A percentile compares a stretch with the other conserved stretches of the same genome.
Evolutionary conservation across 2,113 vertebrate species (phyloP).

Genomic region (Macrotis lagotis): DNA sequence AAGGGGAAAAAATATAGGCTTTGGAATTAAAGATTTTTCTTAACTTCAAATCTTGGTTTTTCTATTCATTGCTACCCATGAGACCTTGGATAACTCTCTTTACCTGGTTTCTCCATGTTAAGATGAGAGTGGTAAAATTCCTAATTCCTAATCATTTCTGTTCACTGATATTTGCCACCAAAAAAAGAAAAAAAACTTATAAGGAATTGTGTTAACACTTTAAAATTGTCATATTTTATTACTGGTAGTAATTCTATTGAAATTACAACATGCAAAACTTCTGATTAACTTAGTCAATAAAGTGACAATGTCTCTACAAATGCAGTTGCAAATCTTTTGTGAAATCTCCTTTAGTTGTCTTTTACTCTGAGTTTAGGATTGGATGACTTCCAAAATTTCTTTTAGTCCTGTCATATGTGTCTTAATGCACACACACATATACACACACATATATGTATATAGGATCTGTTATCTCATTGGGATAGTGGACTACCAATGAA

Average conservation of each 20-base stretch:
- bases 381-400: not conserved
- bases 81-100: not conserved
- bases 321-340: not conserved
- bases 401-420: not conserved
- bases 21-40: not conserved
- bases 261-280: not conserved
- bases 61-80: not conserved
- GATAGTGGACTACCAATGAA: not conserved
- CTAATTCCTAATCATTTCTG: not conserved
- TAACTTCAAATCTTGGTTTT: not conserved
- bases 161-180: not conserved
- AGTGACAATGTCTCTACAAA: not conserved
- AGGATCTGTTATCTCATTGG: not conserved
- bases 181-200: not conserved
- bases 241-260: not conserved
- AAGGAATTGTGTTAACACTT: not conserved
- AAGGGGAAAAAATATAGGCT: not conserved
- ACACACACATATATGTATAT: too few species aligned
- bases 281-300: not conserved
- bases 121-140: not conserved
- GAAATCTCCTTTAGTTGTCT: not conserved
- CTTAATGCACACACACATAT: too few species aligned
- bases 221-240: not conserved
- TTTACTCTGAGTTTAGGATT: not conserved
- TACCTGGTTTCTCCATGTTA: not conserved